Evolutionary conservation across 2,888 invertebrate species (phyloP), one percentile per base, ranked within the genome.

Genomic region (Limulus polyphemus): DNA sequence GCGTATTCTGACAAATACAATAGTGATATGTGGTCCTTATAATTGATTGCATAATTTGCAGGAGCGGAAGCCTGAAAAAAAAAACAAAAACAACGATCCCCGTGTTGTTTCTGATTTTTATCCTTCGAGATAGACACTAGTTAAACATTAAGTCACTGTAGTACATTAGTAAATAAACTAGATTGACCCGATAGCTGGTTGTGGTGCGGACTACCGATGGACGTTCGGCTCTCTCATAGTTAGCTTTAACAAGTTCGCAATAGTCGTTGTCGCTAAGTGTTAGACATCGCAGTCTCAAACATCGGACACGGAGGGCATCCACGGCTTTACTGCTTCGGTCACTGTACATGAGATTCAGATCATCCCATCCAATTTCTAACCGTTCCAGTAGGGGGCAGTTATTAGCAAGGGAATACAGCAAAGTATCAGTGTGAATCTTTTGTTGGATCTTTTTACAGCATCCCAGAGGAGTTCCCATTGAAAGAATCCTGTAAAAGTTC

Each of bases 201-300:
- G 93, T 90, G 3, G 98, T 95, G 62, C 99, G 82, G 0, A 99
- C 98, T 11, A 99, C 97, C 0, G 95, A 95, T 70, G 85, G 84
- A 69, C 99, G 83, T 78, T 98, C 99, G 1, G 99, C 98, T 72
- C 99, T 83, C 78, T 99, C 98, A 77, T 98, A 99, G 79, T 99
- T 99, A 0, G 98, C 98, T 77, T 98, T 95, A 50, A 97, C 97
- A 70, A 98, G 88, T 79, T 99, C 99, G 76, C 95, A 99, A 78
- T 99, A 99, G 63, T 98, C 88, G 1, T 99, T 99, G 76, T 99
- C 99, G 74, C 95, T 94, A 54, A 99, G 81, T n/a, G 93, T 91
- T 68, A 99, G 83, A 72, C 95, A 94, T 70, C 87, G 86, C 58
- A 99, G 80, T 75, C 92, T 90, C 1, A 93, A 81, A 73, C 98